Base-by-base conservation (phyloP, 2,113 vertebrate genomes). In the Heterotilapia buettikoferi region DNA sequence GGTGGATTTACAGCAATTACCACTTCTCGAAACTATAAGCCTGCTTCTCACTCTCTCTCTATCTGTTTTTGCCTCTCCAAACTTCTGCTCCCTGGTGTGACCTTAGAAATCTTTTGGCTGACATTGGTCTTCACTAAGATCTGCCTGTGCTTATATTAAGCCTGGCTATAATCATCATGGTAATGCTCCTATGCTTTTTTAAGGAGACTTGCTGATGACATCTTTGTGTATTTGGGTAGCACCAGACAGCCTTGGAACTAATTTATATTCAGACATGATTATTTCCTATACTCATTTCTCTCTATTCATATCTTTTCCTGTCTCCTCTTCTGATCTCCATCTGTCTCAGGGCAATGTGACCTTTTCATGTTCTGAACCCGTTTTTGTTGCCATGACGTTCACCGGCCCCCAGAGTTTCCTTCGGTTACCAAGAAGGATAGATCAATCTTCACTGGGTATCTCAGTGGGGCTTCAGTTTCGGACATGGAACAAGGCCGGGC, bases 401-500 rank as follows among this genome's bases (percentile, higher is more conserved):
- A 90, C 96, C 66, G 96, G 96, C 85, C 86, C 97, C 82, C 94
- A 90, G 47, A 98, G 98, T 90, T 98, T 97, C 89, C 93, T 99
- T 54, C 92, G 93, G 10, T 89, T 99, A 66, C 96, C 96, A 2
- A 95, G 90, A 40, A 80, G 33, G 26, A 45, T 90, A 31, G 56
- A 66, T 1, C 19, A 9, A 1, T 24, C 79, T 0, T 50, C 53
- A 2, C 1, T 2, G 6, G 87, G 76, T 13, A 13, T 97, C 61
- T 93, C 94, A 2, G 90, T 97, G 80, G 89, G 91, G 83, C 97
- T 99, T 93, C 97, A 99, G 57, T 98, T 99, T 93, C 96, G 97
- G n/a, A 99, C 98, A 1, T 99, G 98, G 98, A 98, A 98, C 92
- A 96, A 95, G 57, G 97, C 93, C 0, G 98, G 98, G 31, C 95